Percentiles rank a stretch among this genome's conserved stretches.
Conservation (phyloP, 1,140 invertebrate genomes). For the Oryzaephilus surinamensis region DNA sequence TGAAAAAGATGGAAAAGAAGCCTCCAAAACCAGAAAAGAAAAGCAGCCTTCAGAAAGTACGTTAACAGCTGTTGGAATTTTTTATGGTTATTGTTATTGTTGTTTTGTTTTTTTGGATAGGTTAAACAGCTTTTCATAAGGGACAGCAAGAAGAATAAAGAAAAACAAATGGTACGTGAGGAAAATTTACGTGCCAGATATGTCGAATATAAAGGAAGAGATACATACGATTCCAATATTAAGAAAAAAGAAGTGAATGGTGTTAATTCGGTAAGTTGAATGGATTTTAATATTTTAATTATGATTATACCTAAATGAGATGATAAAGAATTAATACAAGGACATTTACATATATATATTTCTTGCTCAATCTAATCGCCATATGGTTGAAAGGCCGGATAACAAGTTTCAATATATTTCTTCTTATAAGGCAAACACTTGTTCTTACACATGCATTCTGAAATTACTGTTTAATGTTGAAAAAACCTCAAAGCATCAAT, state of each 20-base stretch:
- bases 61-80: not conserved
- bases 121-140: slow-evolving; percentile 49
- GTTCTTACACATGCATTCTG: too few relatives aligned
- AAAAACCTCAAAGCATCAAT: too few relatives aligned
- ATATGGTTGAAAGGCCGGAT: slow-evolving; percentile 11
- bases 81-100: not conserved
- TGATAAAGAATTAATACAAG: not conserved
- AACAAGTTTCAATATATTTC: slow-evolving; percentile 3
- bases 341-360: slow-evolving; percentile 1
- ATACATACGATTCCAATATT: slow-evolving; percentile 24
- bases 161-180: slow-evolving; percentile 36
- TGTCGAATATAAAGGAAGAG: slow-evolving; percentile 42
- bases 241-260: slow-evolving; percentile 16
- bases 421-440: not conserved
- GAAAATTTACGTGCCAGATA: slow-evolving; percentile 44
- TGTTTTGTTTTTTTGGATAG: slow-evolving; percentile 29
- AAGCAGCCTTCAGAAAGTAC: slow-evolving; percentile 54
- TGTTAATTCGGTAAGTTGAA: slow-evolving; percentile 16
- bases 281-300: slow-evolving; percentile 15
- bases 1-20: slow-evolving; percentile 43
- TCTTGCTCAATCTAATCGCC: slow-evolving; percentile 8
- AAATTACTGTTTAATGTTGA: too few relatives aligned
- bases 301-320: not conserved
- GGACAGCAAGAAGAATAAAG: slow-evolving; percentile 48
- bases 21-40: slow-evolving; percentile 49